Evolutionary conservation across 2,888 invertebrate genomes (phyloP), one percentile per base, ranked within the genome.

Genomic region (Pterobdella sp.): DNA sequence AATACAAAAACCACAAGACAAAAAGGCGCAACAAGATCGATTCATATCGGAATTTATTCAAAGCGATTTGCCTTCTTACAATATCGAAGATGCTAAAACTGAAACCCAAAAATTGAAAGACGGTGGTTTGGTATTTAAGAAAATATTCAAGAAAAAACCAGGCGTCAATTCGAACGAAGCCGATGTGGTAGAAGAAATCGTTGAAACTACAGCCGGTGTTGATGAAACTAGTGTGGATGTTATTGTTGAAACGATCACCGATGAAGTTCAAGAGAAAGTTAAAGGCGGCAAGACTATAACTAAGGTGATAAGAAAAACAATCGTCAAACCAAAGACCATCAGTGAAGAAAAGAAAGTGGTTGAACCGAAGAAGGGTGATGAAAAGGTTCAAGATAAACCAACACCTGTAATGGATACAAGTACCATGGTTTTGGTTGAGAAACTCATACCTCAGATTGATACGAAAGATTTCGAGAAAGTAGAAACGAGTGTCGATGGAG

Each of bases 131-230:
- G 70, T 63, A 4, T 18, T 70, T 32, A 70, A 14, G 35, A 56
- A 52, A 29, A n/a, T 56, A 4, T 70, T 70, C 37, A 70, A 70
- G 36, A 70, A 70, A 32, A 26, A 37, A 3, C 31, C 52, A 1
- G 70, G 70, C 22, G 35, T 49, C 22, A 22, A 56, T 7, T 34
- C 49, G 32, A 32, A 18, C 18, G 60, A 70, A n/a, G 60, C 70
- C 3, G 70, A 70, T 56, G 63, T 56, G 1, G 63, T 70, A 4
- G 70, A 70, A 70, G 70, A 70, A 35, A 32, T 70, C 1, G 29
- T 70, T 1, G 70, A 70, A 32, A 70, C 63, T 1, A 52, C 34
- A 1, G 34, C 70, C 3, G 70, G 60, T 34, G 22, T 70, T n/a
- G 56, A 70, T 36, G 70, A 70, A 26, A 70, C 32, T 14, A 60